Base-by-base conservation (phyloP, 2,113 vertebrate species). In the Boleophthalmus pectinirostris region DNA sequence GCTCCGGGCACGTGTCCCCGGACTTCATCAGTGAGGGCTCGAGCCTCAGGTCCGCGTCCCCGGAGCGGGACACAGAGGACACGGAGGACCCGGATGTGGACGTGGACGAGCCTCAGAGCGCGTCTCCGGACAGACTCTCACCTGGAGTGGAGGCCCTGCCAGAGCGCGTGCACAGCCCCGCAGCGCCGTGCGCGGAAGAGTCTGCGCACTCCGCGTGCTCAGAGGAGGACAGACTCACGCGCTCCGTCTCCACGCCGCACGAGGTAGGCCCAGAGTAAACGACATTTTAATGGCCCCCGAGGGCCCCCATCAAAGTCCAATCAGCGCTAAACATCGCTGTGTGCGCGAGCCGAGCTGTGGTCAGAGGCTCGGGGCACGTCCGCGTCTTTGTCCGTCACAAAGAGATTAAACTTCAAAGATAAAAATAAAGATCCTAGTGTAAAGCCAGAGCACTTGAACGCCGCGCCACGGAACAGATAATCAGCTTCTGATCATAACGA, bases 11-110 rank as follows among this genome's bases (percentile, higher is more conserved):
- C 85, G 79, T 95, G 78, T 97, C 96, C 63, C 96, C 96, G 78
- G 97, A 98, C 89, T 96, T 97, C 63, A 94, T 96, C 82, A 98
- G 97, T 82, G 96, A 98, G 81, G 96, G 94, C 75, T 98, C 96
- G 74, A 98, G 96, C 82, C 98, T 95, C 80, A 94, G 94, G 66
- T 97, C 96, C 0, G 85, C 93, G 10, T 97, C 96, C 5, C 96
- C 96, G 46, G 96, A 95, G 61, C 92, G 93, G 66, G 96, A 97
- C 89, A 97, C 96, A 20, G 94, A 87, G 70, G 89, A 88, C 45
- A 29, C 29, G 29, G 89, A 88, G 21, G 89, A 98, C 81, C 96
- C 94, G 1, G 97, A 98, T 72, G 96, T 98, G 82, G 97, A 98
- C 23, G 97, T 98, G 77, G 97, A 96, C 5, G 94, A 94, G 9